Base-by-base conservation (phyloP, 1,140 invertebrate species). In the Hylyphantes graminicola region DNA sequence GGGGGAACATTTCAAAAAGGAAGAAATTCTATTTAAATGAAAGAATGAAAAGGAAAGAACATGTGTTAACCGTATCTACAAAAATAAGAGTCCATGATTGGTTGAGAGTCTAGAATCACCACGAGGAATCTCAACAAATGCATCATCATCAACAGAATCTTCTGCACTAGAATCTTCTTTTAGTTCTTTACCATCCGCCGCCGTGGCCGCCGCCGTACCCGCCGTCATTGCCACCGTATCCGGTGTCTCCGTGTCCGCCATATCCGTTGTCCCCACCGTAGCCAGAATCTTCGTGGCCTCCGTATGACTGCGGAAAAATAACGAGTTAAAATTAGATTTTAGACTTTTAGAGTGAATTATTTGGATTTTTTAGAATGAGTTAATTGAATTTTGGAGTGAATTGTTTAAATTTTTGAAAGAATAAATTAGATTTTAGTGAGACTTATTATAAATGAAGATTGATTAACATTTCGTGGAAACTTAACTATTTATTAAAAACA, bases 21-120 rank as follows among this genome's bases (percentile, higher is more conserved):
- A 65, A 13, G 13, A 19, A 11, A 35, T 76, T 63, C 64, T 63
- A 63, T 63, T 63, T 50, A 11, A 35, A 19, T 35, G 15, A 51
- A 63, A 76, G 59, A 63, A 63, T 76, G 74, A 64, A 78, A 67
- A 78, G 15, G 35, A 50, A 78, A 55, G 19, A 54, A 19, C 15
- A 65, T n/a, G 17, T 53, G 50, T 59, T 55, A 35, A 80, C 77
- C 77, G 21, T 80, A 80, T 80, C 77, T 80, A 80, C 77, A 80
- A 80, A 76, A 76, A 35, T 35, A 54, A 57, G 65, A 48, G 65
- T 80, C 77, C 65, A 80, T 80, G 77, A 70, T 80, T 72, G 64
- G 48, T 17, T 76, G 48, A 70, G 63, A 70, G 63, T 13, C 67
- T 68, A 50, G 50, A 65, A 17, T 59, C 50, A 53, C 17, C 65